Percentiles rank a stretch among this genome's conserved stretches.
Conservation (phyloP, 2,888 invertebrate species). For the Diabrotica balteata region DNA sequence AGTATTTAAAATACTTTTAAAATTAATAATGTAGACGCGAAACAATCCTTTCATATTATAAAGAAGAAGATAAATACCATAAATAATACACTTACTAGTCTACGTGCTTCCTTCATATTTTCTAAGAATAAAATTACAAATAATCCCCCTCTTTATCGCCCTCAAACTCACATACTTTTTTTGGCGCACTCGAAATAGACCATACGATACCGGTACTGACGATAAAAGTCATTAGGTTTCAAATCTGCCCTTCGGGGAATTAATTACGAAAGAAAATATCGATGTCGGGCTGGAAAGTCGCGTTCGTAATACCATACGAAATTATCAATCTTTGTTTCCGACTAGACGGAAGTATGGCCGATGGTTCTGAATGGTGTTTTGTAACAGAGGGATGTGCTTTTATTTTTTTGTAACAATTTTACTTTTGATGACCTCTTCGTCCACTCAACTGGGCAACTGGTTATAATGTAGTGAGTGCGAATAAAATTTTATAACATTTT, state of each 20-base stretch:
- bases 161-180: no score
- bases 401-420: slow-evolving; percentile 28
- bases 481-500: no score
- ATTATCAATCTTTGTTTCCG: slow-evolving; percentile 31
- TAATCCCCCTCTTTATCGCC: neutral
- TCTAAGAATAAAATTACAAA: neutral
- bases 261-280: slow-evolving; percentile 20
- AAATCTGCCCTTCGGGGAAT: slow-evolving; percentile 14
- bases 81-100: no score
- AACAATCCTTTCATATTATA: no score
- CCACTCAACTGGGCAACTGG: slow-evolving; percentile 3
- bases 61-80: no score
- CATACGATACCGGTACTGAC: slow-evolving; percentile 9
- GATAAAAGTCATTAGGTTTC: neutral
- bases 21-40: no score
- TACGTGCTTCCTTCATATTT: slow-evolving; percentile 13
- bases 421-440: slow-evolving; percentile 26
- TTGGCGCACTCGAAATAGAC: no score
- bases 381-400: slow-evolving; percentile 35
- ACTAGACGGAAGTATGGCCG: slow-evolving; percentile 39
- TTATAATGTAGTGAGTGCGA: neutral
- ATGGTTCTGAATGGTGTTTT: slow-evolving; percentile 39
- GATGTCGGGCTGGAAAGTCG: neutral
- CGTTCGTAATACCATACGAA: slow-evolving; percentile 25
- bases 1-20: no score